Percentiles rank a stretch among this genome's conserved stretches.
These are phyloP conservation scores for Ctenodactylus gundi DNA, from an alignment of 2,113 vertebrate genomes.

Conservation along the genomic window DNA sequence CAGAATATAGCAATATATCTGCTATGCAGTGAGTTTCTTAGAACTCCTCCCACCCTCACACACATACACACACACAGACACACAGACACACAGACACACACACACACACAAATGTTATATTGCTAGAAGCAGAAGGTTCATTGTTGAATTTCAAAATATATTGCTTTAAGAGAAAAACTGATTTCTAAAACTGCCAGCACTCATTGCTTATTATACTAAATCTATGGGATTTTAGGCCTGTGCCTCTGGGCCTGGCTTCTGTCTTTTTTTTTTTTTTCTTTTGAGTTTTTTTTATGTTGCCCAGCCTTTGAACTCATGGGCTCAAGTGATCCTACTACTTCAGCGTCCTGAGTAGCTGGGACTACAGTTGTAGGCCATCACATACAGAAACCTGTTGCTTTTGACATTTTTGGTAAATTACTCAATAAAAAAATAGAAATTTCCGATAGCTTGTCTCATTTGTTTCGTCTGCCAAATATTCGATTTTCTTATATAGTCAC, in stretches of 20 bases:
- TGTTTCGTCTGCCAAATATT: not conserved
- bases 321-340: too few species aligned
- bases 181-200: not conserved
- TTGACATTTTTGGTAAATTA: too few species aligned
- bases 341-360: too few species aligned
- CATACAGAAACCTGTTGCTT: too few species aligned
- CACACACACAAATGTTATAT: not conserved
- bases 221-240: too few species aligned
- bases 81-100: not conserved
- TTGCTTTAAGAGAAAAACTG: not conserved
- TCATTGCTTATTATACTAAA: not conserved
- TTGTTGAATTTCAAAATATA: conserved; percentile 17
- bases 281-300: too few species aligned
- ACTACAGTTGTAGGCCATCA: too few species aligned
- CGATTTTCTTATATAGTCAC: conserved; percentile 26
- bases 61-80: not conserved
- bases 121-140: not conserved
- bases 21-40: not conserved
- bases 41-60: not conserved
- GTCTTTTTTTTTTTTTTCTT: too few species aligned
- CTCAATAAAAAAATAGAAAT: too few species aligned
- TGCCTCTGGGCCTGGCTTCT: too few species aligned
- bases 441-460: too few species aligned
- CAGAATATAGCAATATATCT: not conserved
- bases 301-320: too few species aligned